Evolutionary conservation across 2,888 invertebrate genomes (phyloP), one percentile per base, ranked within the genome.

Genomic region (Pogonocherus hispidulus): DNA sequence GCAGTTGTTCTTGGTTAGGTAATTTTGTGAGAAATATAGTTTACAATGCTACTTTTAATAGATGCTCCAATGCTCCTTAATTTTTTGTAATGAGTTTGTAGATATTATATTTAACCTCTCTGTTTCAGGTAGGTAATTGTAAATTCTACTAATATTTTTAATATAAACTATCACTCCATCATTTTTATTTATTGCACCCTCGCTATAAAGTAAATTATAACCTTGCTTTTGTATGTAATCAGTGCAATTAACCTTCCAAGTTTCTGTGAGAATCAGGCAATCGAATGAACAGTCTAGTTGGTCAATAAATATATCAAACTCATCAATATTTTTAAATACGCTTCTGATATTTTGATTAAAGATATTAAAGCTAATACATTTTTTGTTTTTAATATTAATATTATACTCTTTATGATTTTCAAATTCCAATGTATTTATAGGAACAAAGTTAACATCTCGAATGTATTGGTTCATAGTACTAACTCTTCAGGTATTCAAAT

Each of bases 131-230:
- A n/a, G n/a, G n/a, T n/a, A n/a, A n/a, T n/a, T n/a, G n/a, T n/a
- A n/a, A n/a, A n/a, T n/a, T n/a, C n/a, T n/a, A n/a, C n/a, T n/a
- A n/a, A n/a, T n/a, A 32, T 55, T 55, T 55, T 37, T 55, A 32
- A 55, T 55, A 16, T 55, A 56, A 11, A 32, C 35, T 27, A 55
- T 35, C 11, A 55, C 55, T 8, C 55, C 35, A 19, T 35, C 35
- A 37, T 32, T 55, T 14, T n/a, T 55, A 55, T 55, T 55, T 19
- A 55, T 35, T 32, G 27, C 8, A 55, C 55, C 55, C 19, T 23
- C 14, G 11, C 27, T 55, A 9, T 55, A 55, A 11, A 55, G 6
- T 9, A 55, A 27, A 19, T 55, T 35, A 55, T 55, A 55, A n/a
- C 55, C 35, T 2, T 55, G 2, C n/a, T 32, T 55, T 32, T 44